Conservation (phyloP, 2,797 vertebrate genomes). For the Rhincodon typus region DNA sequence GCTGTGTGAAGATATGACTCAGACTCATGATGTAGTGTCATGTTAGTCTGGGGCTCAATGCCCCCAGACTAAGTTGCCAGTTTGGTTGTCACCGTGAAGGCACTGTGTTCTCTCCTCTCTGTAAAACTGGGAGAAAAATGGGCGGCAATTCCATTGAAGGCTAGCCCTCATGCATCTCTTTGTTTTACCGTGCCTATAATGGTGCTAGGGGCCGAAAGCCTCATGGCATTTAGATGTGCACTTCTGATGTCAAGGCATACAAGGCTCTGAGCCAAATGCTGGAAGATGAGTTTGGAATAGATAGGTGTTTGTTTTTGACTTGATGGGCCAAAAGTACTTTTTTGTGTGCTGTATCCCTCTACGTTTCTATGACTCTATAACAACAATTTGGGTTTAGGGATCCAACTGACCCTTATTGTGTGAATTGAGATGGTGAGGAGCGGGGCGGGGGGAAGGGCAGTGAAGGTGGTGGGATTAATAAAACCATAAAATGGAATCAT, state of each 20-base stretch:
- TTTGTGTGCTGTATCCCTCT: too few relatives aligned
- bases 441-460: background rate
- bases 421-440: background rate
- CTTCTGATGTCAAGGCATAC: too few relatives aligned
- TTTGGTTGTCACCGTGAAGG: background rate
- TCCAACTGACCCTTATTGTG: background rate
- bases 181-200: too few relatives aligned
- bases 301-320: too few relatives aligned
- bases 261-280: too few relatives aligned
- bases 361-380: background rate
- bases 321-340: too few relatives aligned
- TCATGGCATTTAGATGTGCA: too few relatives aligned
- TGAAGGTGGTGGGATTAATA: background rate
- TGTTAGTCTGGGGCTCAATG: background rate
- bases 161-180: background rate
- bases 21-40: background rate
- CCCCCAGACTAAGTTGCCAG: background rate
- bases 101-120: background rate
- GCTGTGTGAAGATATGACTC: background rate
- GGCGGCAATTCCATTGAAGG: background rate
- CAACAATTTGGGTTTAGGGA: background rate
- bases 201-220: too few relatives aligned
- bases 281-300: too few relatives aligned
- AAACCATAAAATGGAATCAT: background rate
- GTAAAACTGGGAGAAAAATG: background rate